Evolutionary conservation across 2,113 vertebrate genomes (phyloP), one percentile per base, ranked within the genome.

Genomic region (Aegotheles bennettii): DNA sequence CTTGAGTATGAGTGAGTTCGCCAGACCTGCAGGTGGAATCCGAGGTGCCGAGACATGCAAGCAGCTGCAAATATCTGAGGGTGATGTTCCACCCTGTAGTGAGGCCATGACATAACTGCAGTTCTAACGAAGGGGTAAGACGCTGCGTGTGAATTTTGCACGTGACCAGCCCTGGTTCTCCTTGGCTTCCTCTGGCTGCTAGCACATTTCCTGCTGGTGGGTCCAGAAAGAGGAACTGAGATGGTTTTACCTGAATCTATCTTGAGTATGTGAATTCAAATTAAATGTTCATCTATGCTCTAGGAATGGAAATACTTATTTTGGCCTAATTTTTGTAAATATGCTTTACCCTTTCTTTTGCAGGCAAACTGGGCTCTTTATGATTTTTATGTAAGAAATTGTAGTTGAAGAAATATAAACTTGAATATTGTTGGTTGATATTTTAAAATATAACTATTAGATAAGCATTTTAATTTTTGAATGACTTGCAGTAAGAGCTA

Each of bases 101-200:
- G n/a, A 89, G n/a, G 64, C 43, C 42, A 33, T 93, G n/a, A 92
- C 95, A 91, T 60, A 82, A 91, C 89, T 76, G 24, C 73, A 77
- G 50, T 74, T 87, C 31, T 6, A 74, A 40, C 1, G 2, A 80
- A 73, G 70, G 54, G 74, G n/a, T 57, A 36, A 63, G 63, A 36
- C 2, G 1, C 45, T 51, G 33, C 36, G 16, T 86, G 70, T 74
- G 59, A 79, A 71, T 85, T 84, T 86, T 88, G 16, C 5, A 3
- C 53, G 61, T 85, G 82, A 61, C 59, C 40, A 87, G 0, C 13
- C 14, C 4, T 88, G 67, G 8, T 42, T 83, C 13, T 92, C 19
- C 48, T 85, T 76, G 25, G n/a, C 61, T 87, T 92, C 38, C 20
- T 70, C 15, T 45, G 2, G 13, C 45, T 1, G 5, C 31, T 42